Conservation (phyloP, 2,113 vertebrate genomes). For the Patagioenas fasciata region DNA sequence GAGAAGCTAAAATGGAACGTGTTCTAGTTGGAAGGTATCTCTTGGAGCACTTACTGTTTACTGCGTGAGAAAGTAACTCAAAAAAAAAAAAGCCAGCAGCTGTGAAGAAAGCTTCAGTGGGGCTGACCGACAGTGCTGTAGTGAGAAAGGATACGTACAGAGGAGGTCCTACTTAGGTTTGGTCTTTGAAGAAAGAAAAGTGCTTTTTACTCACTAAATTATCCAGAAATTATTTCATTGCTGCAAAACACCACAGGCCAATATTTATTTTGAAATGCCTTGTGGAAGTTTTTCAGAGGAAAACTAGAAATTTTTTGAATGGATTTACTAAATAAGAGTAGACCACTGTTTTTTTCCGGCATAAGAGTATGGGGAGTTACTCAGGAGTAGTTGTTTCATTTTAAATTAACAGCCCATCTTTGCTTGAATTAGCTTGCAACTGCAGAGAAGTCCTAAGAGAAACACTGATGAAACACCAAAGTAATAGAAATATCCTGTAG, state of each 20-base stretch:
- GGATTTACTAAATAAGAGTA: not conserved
- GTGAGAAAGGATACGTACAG: not conserved
- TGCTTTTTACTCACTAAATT: not conserved
- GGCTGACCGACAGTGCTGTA: not conserved
- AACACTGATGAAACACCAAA: conserved; percentile 24
- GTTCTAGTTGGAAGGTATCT: not conserved
- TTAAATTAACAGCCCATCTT: not conserved
- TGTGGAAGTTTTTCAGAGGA: not conserved
- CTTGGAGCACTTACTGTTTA: not conserved
- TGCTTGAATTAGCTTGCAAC: not conserved
- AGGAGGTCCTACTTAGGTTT: not conserved
- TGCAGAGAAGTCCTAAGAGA: not conserved
- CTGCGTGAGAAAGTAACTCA: not conserved
- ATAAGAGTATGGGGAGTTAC: not conserved
- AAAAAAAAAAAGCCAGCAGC: not conserved
- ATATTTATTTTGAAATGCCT: not conserved
- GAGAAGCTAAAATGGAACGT: not conserved
- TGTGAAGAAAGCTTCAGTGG: not conserved
- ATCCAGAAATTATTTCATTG: not conserved
- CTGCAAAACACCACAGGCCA: not conserved
- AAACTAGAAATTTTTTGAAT: not conserved
- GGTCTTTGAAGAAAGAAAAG: not conserved
- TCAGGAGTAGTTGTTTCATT: not conserved
- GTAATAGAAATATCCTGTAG: not conserved
- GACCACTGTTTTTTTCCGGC: not conserved